Conservation (phyloP, 2,888 invertebrate genomes). For the Dastarcus helophoroides region DNA sequence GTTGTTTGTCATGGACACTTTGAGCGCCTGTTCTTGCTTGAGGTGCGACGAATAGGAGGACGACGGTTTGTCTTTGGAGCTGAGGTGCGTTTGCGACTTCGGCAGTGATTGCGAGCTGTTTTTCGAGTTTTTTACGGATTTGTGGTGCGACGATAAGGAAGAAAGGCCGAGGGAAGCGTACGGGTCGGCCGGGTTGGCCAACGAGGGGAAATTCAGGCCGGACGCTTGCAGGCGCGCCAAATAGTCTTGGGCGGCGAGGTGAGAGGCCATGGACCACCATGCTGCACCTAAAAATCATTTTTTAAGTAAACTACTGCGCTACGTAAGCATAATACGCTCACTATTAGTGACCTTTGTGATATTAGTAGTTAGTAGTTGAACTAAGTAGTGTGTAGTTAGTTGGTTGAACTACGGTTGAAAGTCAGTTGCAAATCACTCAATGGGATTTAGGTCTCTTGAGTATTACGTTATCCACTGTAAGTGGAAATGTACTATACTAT, state of each 20-base stretch:
- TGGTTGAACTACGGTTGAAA: too few species aligned
- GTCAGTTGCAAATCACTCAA: too few species aligned
- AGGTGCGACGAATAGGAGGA: slow-evolving; percentile 28
- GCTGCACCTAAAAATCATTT: slow-evolving; percentile 54
- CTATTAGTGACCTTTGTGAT: too few species aligned
- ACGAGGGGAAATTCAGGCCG: slow-evolving; percentile 58
- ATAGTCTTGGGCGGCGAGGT: slow-evolving; percentile 81
- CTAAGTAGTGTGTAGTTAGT: too few species aligned
- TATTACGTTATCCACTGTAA: too few species aligned
- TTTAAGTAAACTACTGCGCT: slow-evolving; percentile 1
- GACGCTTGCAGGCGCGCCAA: slow-evolving; percentile 72
- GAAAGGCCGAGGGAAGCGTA: slow-evolving; percentile 45
- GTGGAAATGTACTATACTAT: too few species aligned
- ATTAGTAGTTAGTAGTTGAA: too few species aligned
- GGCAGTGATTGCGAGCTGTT: slow-evolving; percentile 22
- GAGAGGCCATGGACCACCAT: slow-evolving; percentile 88
- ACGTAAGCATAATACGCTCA: too few species aligned
- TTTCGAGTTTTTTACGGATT: slow-evolving; percentile 24
- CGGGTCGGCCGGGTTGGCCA: slow-evolving; percentile 47
- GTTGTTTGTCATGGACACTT: slow-evolving; percentile 26
- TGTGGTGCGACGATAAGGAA: slow-evolving; percentile 30
- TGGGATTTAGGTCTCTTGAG: too few species aligned
- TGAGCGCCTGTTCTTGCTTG: slow-evolving; percentile 5
- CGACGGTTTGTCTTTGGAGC: slow-evolving; percentile 21
- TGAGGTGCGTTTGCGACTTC: slow-evolving; percentile 15